These are phyloP conservation scores for Panagrolaimus sp. DNA, from an alignment of 1,140 invertebrate genomes.

Conservation along the genomic window DNA sequence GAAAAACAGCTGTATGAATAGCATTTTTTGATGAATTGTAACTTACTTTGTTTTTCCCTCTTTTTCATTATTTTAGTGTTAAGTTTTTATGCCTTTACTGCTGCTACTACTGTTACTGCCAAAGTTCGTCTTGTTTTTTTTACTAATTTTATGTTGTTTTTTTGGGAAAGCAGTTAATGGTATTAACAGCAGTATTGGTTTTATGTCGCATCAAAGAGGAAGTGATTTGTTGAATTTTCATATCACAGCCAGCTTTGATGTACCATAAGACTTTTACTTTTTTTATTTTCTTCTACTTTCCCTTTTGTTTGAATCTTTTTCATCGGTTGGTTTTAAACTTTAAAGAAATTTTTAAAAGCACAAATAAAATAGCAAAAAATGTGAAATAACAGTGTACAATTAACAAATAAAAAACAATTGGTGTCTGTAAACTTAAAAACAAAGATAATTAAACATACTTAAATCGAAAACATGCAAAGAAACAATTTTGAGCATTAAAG, in stretches of 20 bases:
- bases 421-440: neutral
- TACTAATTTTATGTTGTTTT: no score
- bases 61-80: neutral
- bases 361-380: neutral
- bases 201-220: conserved; percentile 34
- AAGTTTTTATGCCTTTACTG: neutral
- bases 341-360: neutral
- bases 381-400: neutral
- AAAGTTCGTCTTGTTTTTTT: no score
- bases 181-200: conserved; percentile 8
- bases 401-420: neutral
- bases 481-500: no score
- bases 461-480: no score
- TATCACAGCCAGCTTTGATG: conserved; percentile 42
- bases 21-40: no score
- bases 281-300: neutral
- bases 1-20: no score
- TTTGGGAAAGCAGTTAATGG: neutral
- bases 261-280: conserved; percentile 6
- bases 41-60: neutral
- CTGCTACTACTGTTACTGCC: neutral
- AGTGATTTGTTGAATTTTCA: conserved; percentile 36
- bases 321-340: neutral
- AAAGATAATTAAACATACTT: no score
- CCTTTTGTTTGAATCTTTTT: neutral